A percentile compares a stretch with the other conserved stretches of the same genome.
Conservation (phyloP, 2,888 invertebrate species). For the Brachypterus glaber region DNA sequence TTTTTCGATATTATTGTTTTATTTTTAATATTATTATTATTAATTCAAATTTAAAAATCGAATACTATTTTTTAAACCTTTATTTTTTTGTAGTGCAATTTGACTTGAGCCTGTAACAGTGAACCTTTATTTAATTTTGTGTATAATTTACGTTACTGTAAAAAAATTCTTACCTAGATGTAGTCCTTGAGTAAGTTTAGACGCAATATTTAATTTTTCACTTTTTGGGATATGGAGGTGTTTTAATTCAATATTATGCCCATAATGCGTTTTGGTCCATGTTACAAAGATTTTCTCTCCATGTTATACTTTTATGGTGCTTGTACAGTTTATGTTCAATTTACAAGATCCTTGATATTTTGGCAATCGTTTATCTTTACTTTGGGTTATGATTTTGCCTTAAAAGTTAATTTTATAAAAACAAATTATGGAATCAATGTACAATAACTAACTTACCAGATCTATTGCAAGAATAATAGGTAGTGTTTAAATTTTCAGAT, state of each 20-base stretch:
- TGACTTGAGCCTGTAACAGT: not conserved
- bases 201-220: conserved; percentile 5
- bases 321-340: too few relatives aligned
- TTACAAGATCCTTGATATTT: not conserved
- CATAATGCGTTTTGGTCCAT: conserved; percentile 9
- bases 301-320: conserved; percentile 5
- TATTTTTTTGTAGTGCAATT: not conserved
- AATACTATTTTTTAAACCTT: too few relatives aligned
- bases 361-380: not conserved
- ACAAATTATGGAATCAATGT: too few relatives aligned
- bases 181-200: conserved; percentile 7
- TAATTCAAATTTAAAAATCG: too few relatives aligned
- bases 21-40: too few relatives aligned
- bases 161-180: conserved; percentile 4
- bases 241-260: conserved; percentile 6
- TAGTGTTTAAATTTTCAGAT: too few relatives aligned
- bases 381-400: too few relatives aligned
- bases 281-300: not conserved
- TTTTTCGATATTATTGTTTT: too few relatives aligned
- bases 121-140: not conserved
- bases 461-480: too few relatives aligned
- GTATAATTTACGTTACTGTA: not conserved
- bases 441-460: too few relatives aligned
- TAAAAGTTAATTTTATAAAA: too few relatives aligned
- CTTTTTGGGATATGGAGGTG: conserved; percentile 5